Base-by-base conservation (phyloP, 2,113 vertebrate genomes). In the Salvelinus sp. region DNA sequence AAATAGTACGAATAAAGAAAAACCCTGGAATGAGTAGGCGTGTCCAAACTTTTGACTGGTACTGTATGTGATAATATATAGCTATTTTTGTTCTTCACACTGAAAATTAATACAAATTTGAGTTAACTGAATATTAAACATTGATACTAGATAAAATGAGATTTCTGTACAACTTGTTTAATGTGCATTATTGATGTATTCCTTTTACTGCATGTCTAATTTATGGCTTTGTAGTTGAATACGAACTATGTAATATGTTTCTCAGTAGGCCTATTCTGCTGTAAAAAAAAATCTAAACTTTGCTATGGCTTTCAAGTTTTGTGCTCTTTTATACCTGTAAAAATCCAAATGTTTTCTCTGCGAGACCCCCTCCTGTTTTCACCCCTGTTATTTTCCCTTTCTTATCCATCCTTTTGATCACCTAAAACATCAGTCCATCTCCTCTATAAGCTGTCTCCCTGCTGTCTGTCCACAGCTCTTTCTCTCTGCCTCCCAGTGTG, bases 401-500 rank as follows among this genome's bases (percentile, higher is more conserved):
- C 85, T 89, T 84, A 83, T 84, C 87, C 85, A 81, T 72, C 80
- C 85, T 76, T 91, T 91, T 92, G 89, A 93, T 92, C 86, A 85
- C 80, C 80, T 88, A 82, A 87, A 91, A 89, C 90, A 93, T 88
- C 88, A 82, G 85, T 89, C 87, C 86, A 82, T 91, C 89, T 88
- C 75, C 72, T 79, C 65, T 81, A 84, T 62, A 79, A 87, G 83
- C 84, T 88, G 86, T 81, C 85, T 90, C 87, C 86, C 83, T 67
- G 90, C 87, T 89, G 90, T 89, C 91, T 89, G 90, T 89, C 91
- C 87, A 76, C 27, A 75, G 81, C 84, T 87, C 78, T 79, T 85
- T 76, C 91, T 90, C 78, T 83, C 84, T 87, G 80, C 81, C 88
- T 90, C 87, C 86, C 79, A 88, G 82, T 85, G 90, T 89, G 90